Evolutionary conservation across 2,113 vertebrate genomes (phyloP).

Genomic region (Lamprologus lemairii): DNA sequence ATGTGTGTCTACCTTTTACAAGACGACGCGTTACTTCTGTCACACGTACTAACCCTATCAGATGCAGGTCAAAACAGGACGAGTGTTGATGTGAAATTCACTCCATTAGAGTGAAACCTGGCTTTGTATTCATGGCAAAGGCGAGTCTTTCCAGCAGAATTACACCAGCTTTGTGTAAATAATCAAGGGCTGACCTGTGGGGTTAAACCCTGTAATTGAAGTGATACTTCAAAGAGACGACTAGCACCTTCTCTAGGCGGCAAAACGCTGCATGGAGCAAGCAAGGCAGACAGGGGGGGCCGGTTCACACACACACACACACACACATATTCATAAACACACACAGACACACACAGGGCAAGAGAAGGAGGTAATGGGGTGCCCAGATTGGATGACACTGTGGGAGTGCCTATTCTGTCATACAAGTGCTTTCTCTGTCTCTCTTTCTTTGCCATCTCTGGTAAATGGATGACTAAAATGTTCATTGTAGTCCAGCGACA

Average conservation of each 20-base stretch:
- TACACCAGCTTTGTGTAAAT: constrained; percentile 95
- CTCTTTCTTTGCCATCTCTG: constrained; percentile 3
- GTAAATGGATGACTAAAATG: constrained; percentile 79
- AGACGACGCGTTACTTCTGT: neutral
- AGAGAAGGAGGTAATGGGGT: constrained; percentile 53
- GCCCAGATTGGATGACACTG: constrained; percentile 67
- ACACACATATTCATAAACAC: neutral
- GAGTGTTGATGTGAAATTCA: constrained; percentile 78
- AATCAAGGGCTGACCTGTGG: constrained; percentile 94
- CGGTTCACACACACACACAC: neutral
- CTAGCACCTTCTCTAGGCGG: constrained; percentile 83
- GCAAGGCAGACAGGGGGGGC: constrained; percentile 64
- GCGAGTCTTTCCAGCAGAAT: constrained; percentile 86
- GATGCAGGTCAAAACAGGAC: constrained; percentile 81
- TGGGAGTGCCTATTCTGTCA: constrained; percentile 80
- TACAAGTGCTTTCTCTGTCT: constrained; percentile 80
- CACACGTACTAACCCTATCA: constrained; percentile 81
- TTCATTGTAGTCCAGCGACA: constrained; percentile 77
- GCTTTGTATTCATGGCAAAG: constrained; percentile 83
- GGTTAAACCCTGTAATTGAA: constrained; percentile 99
- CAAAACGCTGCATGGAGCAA: constrained; percentile 70
- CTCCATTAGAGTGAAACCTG: constrained; percentile 73
- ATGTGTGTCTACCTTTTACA: neutral
- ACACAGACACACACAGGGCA: constrained; percentile 4
- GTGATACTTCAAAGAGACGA: constrained; percentile 97